Evolutionary conservation across 2,888 invertebrate species (phyloP).

Genomic region (Cetonia aurata): DNA sequence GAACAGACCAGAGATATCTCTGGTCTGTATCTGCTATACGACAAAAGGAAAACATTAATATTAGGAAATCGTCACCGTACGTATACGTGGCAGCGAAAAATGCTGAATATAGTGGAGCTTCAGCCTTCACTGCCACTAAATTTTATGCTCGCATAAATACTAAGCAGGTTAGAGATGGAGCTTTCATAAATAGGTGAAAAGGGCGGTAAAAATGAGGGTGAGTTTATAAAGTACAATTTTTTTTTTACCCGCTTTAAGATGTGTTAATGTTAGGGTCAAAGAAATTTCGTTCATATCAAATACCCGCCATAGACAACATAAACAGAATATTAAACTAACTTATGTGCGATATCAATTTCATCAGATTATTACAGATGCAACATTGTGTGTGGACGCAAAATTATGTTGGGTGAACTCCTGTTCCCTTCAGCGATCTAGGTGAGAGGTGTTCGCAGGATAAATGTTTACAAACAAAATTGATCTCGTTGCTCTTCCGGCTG

Average conservation of each 20-base stretch:
- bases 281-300: too few relatives aligned
- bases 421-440: too few relatives aligned
- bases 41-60: constrained; percentile 12
- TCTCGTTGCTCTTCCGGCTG: too few relatives aligned
- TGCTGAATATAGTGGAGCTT: not conserved
- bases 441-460: too few relatives aligned
- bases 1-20: not conserved
- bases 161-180: constrained; percentile 1
- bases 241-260: not conserved
- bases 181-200: not conserved
- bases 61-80: not conserved
- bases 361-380: not conserved
- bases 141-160: constrained; percentile 13
- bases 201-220: not conserved
- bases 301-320: too few relatives aligned
- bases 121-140: not conserved
- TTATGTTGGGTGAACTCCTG: too few relatives aligned
- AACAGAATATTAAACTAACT: not conserved
- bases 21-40: constrained; percentile 1
- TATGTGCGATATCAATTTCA: not conserved
- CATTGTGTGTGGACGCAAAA: not conserved
- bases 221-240: constrained; percentile 10
- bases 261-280: constrained; percentile 2
- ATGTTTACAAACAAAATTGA: too few relatives aligned
- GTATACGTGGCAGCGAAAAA: not conserved